These are phyloP conservation scores for Esox niger DNA, from an alignment of 2,113 vertebrate genomes.

Conservation along the genomic window DNA sequence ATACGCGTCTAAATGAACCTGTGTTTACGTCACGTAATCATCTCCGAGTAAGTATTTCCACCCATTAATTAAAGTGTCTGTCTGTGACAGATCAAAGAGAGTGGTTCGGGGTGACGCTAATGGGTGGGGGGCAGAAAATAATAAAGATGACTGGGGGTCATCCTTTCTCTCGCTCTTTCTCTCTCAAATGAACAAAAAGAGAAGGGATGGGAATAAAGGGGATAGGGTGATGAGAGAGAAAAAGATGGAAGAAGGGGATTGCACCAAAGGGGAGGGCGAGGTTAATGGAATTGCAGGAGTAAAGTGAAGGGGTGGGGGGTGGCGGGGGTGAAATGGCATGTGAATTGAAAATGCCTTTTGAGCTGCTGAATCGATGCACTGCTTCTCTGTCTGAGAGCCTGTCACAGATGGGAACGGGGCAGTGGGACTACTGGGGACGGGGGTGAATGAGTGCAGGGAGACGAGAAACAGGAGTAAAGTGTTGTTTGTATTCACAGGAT, in stretches of 20 bases:
- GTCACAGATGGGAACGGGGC: conserved; percentile 12
- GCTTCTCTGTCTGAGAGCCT: conserved; percentile 51
- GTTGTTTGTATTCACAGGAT: not conserved
- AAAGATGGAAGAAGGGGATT: conserved; percentile 34
- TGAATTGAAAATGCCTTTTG: conserved; percentile 74
- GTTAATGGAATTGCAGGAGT: conserved; percentile 71
- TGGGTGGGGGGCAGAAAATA: conserved; percentile 4
- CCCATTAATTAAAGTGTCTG: conserved; percentile 13
- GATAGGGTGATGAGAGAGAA: conserved; percentile 50
- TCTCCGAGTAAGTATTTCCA: conserved; percentile 15
- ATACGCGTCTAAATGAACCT: not conserved
- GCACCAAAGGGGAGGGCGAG: conserved; percentile 50
- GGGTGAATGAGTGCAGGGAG: conserved; percentile 22
- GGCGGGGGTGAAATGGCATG: conserved; percentile 61
- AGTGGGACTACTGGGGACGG: conserved; percentile 47
- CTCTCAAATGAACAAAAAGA: conserved; percentile 54
- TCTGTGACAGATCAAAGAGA: conserved; percentile 14
- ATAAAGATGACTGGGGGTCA: conserved; percentile 23
- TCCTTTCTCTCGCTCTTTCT: conserved; percentile 20
- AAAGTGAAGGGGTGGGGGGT: conserved; percentile 40
- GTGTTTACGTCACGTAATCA: not conserved
- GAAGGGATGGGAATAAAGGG: conserved; percentile 47
- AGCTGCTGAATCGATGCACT: conserved; percentile 55
- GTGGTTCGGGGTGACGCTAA: conserved; percentile 35
- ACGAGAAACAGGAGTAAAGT: conserved; percentile 19